Evolutionary conservation across 1,140 invertebrate species (phyloP), one percentile per base, ranked within the genome.

Genomic region (Heliconius melpomene): DNA sequence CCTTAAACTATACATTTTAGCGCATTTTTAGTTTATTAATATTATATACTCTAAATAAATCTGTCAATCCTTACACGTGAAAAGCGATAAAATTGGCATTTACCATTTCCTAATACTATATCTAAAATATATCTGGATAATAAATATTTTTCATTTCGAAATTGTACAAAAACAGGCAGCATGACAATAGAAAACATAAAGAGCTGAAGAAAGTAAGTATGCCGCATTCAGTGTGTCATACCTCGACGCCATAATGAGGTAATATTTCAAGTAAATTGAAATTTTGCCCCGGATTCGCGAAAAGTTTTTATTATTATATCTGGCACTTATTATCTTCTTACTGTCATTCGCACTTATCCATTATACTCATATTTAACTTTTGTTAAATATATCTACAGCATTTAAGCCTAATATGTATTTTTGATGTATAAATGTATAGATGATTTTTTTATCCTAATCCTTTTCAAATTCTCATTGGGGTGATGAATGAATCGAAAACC

Each of bases 271-370:
- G 60, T 73, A 83, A 81, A 79, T 82, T 79, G 80, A 84, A 84
- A 79, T 85, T 83, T 84, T 88, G 85, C 82, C 82, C 82, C 82
- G 78, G 79, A 75, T 85, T 83, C 81, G 79, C 72, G 79, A 84
- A 85, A 86, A 82, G 70, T 87, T 87, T 86, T 87, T 85, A 84
- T 87, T 86, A 82, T 81, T 74, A 81, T 79, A 77, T 73, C 82
- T 80, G 72, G 84, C 79, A 78, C 74, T 81, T 81, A 80, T 73
- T 79, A 80, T 83, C 79, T 75, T 82, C 86, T 78, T 78, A 78
- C 73, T 87, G 81, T 86, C 70, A 80, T 84, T 85, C 81, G 6
- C 79, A 77, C 54, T 74, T 80, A 72, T 20, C 72, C 72, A 75
- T 79, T 52, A 20, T 16, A 46, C 0, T 46, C 40, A 46, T 78